These are phyloP conservation scores for Thermophis baileyi DNA, from an alignment of 2,113 vertebrate species.

Conservation along the genomic window DNA sequence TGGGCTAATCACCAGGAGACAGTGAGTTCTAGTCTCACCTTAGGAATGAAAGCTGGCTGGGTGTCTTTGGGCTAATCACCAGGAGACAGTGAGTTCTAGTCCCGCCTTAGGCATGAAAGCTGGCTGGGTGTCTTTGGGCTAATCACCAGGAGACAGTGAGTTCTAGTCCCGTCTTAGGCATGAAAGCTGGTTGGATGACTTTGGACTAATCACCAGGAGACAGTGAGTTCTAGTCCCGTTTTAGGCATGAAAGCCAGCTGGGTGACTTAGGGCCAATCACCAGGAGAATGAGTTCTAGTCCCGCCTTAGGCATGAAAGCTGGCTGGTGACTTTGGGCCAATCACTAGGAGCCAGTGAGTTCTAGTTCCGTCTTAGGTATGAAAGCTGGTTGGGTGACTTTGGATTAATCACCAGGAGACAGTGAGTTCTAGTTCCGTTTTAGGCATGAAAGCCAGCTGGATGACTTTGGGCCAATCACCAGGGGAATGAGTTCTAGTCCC, in stretches of 20 bases:
- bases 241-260: too few species aligned
- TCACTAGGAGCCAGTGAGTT: neutral
- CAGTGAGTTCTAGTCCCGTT: neutral
- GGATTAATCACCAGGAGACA: fast-evolving
- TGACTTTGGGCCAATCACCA: neutral
- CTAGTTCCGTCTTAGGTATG: neutral
- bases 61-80: too few species aligned
- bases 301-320: neutral
- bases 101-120: too few species aligned
- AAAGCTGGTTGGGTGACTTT: neutral
- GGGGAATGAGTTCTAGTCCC: too few species aligned
- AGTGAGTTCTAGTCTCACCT: neutral
- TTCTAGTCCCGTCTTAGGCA: too few species aligned
- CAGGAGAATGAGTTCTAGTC: neutral
- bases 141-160: neutral
- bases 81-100: neutral
- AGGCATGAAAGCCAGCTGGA: fast-evolving
- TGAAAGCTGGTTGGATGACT: neutral
- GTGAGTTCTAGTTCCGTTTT: neutral
- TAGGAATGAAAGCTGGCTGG: too few species aligned
- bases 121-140: neutral
- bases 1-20: neutral
- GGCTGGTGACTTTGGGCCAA: neutral
- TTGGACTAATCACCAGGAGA: neutral
- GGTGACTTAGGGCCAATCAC: too few species aligned